Conservation (phyloP, 1,140 invertebrate genomes). For the Ladona fulva region DNA sequence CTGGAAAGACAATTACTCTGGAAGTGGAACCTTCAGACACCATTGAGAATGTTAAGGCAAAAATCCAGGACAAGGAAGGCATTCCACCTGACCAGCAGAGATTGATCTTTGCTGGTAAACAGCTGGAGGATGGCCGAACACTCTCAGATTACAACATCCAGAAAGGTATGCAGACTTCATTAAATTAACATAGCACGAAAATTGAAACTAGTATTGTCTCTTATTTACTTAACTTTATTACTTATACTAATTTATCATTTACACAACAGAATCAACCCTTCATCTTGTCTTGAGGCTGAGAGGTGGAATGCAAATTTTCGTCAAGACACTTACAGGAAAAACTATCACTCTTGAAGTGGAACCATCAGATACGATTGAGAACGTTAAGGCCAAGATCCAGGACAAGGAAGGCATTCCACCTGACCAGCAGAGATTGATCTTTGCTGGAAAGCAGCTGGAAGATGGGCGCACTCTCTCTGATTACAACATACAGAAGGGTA, state of each 20-base stretch:
- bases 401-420: conserved; percentile 62
- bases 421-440: conserved; percentile 63
- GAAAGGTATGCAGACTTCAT: no score
- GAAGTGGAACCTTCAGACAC: conserved; percentile 76
- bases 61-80: conserved; percentile 68
- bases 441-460: conserved; percentile 72
- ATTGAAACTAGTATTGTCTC: no score
- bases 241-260: conserved; percentile 38
- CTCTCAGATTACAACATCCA: conserved; percentile 80
- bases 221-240: conserved; percentile 81
- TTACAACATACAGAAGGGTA: conserved; percentile 66
- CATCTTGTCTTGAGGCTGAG: conserved; percentile 67
- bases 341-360: conserved; percentile 76
- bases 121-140: conserved; percentile 73
- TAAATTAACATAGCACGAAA: no score
- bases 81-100: conserved; percentile 69
- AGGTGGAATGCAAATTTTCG: conserved; percentile 90
- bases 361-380: conserved; percentile 65
- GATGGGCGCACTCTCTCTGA: conserved; percentile 72
- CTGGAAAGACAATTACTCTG: conserved; percentile 77
- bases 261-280: conserved; percentile 42
- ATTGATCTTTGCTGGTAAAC: conserved; percentile 69
- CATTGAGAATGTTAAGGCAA: conserved; percentile 79
- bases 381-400: conserved; percentile 72
- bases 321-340: conserved; percentile 82